Conservation (phyloP, 64 coral and sea anemone genomes). For the Dendronephthya gigantea region DNA sequence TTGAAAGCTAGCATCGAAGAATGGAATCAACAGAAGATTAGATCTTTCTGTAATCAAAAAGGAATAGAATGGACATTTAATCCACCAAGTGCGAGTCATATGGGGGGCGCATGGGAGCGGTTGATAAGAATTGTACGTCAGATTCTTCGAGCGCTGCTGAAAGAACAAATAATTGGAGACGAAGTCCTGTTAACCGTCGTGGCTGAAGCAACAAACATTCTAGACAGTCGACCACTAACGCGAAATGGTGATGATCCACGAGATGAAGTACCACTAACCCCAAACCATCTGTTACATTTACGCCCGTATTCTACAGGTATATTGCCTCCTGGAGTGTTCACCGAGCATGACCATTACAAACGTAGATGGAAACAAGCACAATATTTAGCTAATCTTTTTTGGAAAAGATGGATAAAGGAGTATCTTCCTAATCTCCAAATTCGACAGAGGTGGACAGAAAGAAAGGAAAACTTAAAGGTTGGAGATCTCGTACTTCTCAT, state of each 20-base stretch:
- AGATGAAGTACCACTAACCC: background rate
- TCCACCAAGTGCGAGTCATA: background rate
- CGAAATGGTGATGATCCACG: slow-evolving; percentile 4
- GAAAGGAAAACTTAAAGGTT: background rate
- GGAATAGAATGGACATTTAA: background rate
- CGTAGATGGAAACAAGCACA: background rate
- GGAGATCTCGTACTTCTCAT: background rate
- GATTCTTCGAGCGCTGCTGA: background rate
- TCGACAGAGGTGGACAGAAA: background rate
- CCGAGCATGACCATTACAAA: background rate
- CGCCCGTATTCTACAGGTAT: background rate
- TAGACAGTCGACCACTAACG: background rate
- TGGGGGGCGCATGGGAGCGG: background rate
- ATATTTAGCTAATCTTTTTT: background rate
- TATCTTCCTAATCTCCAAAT: slow-evolving; percentile 8
- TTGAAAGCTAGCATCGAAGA: background rate
- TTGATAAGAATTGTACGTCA: background rate
- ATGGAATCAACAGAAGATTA: background rate
- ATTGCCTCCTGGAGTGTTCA: background rate
- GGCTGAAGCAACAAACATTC: background rate
- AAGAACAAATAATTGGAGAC: slow-evolving; percentile 1
- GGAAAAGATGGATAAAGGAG: background rate
- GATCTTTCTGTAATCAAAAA: background rate
- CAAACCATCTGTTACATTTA: slow-evolving; percentile 12
- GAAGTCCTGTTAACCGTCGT: background rate